Base-by-base conservation (phyloP, 2,888 invertebrate genomes). In the Cosmorhoe ocellata region DNA sequence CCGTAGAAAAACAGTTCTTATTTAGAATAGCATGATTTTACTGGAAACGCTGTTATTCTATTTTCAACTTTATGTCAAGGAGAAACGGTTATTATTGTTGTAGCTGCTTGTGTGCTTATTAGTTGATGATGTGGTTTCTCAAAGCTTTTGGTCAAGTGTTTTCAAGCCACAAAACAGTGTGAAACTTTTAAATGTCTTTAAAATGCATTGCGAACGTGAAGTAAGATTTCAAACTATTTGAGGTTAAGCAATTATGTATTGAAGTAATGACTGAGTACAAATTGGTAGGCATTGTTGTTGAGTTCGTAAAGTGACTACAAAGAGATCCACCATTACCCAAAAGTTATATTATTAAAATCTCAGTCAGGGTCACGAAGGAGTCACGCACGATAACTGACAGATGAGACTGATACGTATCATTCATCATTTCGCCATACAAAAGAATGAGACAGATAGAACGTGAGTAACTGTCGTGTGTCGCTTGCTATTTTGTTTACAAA, bases 121-220 rank as follows among this genome's bases (percentile, higher is more conserved):
- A n/a, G 30, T 12, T 43, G 33, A 42, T 47, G 12, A 33, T 52
- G 42, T 22, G 27, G 53, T 40, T 47, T 30, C 30, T 30, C n/a
- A 18, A 42, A 47, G 38, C 22, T 51, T 50, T 44, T 32, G 34
- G 44, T 26, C n/a, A 31, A 45, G 26, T 26, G 30, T 2, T 38
- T 30, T 9, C 6, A 31, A 43, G 36, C 47, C 52, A 9, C 52
- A 44, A 27, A 47, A 39, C 27, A 24, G 24, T 36, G 18, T 11
- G 28, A 27, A 28, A 22, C 14, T 37, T 32, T n/a, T 11, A 30
- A 47, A 39, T 14, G 43, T 34, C 32, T 26, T 33, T 24, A 26
- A 26, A 36, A 36, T 10, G 11, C 27, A 36, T 36, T 28, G 27
- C 27, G 14, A 22, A 28, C 28, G 9, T 18, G 18, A 9, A 18